These are phyloP conservation scores for Pseudorhombus dupliciocellatus DNA, from an alignment of 2,113 vertebrate genomes.

Conservation along the genomic window DNA sequence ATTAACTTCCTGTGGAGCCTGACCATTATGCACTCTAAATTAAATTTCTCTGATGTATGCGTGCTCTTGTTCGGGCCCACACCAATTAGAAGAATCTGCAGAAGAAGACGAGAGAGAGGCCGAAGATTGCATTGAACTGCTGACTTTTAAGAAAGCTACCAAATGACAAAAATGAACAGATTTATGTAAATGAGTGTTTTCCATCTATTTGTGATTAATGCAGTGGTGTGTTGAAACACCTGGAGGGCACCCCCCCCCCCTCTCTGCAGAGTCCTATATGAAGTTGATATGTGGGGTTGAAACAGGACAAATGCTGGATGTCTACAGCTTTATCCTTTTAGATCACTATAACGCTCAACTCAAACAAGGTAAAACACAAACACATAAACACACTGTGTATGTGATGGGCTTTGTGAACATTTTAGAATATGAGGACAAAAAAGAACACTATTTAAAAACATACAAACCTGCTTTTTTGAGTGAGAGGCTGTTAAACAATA, in stretches of 20 bases:
- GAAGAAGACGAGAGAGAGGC: not conserved
- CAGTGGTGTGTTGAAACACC: not conserved
- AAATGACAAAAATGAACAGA: not conserved
- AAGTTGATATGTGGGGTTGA: too few relatives aligned
- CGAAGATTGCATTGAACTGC: not conserved
- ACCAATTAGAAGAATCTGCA: conserved; percentile 54
- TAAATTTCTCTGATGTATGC: conserved; percentile 39
- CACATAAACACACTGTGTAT: too few relatives aligned
- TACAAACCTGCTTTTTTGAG: not conserved
- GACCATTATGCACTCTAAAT: conserved; percentile 13
- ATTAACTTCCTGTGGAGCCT: conserved; percentile 36
- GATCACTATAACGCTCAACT: too few relatives aligned
- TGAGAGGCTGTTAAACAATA: not conserved
- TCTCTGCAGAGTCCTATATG: too few relatives aligned
- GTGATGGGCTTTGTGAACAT: too few relatives aligned
- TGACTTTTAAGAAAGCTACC: not conserved
- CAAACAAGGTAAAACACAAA: too few relatives aligned
- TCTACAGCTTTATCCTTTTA: too few relatives aligned
- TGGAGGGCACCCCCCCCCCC: too few relatives aligned
- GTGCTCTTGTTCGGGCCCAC: not conserved
- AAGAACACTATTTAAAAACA: too few relatives aligned
- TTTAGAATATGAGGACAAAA: too few relatives aligned
- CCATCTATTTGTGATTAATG: not conserved
- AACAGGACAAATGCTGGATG: too few relatives aligned
- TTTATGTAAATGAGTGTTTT: conserved; percentile 10